phyloP scores from a whole-genome alignment of 2,797 vertebrate species.

The Gymnoscopelus microlampas region DNA sequence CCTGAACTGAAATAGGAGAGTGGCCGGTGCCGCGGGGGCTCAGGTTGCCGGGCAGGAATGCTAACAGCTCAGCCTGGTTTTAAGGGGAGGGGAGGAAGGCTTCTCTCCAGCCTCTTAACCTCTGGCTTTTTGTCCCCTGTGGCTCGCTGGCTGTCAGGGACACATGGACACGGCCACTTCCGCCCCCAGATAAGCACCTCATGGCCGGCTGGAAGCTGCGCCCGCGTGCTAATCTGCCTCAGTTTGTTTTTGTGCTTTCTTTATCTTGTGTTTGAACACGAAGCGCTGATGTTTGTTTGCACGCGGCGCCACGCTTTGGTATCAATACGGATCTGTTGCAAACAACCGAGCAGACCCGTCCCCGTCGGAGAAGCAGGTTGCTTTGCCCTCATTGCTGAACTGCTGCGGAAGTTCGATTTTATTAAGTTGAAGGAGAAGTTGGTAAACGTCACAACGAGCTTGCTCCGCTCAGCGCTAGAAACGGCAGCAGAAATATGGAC shows the following conservation, averaged over 20 bases:
- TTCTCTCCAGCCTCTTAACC: slow-evolving; percentile 40
- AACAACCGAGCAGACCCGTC: too few species aligned
- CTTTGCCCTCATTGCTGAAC: not conserved
- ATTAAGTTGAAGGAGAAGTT: not conserved
- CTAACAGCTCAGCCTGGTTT: slow-evolving; percentile 69
- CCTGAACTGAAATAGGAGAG: slow-evolving; percentile 81
- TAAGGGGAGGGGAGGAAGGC: slow-evolving; percentile 47
- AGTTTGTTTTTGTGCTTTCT: not conserved
- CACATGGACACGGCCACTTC: slow-evolving; percentile 6
- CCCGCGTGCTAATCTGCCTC: not conserved
- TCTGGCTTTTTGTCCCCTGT: slow-evolving; percentile 9
- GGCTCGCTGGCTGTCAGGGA: slow-evolving; percentile 18
- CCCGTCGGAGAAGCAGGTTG: not conserved
- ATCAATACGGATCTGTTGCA: not conserved
- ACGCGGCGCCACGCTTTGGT: slow-evolving; percentile 6
- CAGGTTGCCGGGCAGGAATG: slow-evolving; percentile 82
- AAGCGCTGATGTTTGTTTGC: slow-evolving; percentile 13
- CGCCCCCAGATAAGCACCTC: slow-evolving; percentile 9
- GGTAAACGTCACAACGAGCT: slow-evolving; percentile 21
- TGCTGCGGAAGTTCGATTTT: not conserved
- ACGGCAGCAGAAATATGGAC: slow-evolving; percentile 8
- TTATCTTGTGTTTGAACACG: not conserved
- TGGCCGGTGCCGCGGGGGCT: slow-evolving; percentile 55
- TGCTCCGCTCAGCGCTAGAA: slow-evolving; percentile 28
- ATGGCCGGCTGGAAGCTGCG: not conserved